Evolutionary conservation across 2,888 invertebrate species (phyloP), one percentile per base, ranked within the genome.

Genomic region (Furcula furcula): DNA sequence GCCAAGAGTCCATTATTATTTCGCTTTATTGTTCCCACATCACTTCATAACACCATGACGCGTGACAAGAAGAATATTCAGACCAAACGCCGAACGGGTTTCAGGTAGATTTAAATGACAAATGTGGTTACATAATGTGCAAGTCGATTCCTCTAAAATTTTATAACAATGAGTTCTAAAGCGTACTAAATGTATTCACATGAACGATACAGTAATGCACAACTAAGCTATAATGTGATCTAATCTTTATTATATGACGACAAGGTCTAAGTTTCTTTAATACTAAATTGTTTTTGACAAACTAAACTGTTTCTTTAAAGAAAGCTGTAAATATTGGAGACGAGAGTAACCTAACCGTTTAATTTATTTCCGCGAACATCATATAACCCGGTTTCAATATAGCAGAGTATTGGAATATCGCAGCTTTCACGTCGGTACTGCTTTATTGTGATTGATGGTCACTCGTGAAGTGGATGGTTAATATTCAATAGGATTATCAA

Each of bases 131-230:
- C 31, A 13, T 11, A 11, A 35, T 33, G 28, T 22, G 26, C 29
- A 31, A 55, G 49, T 47, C 48, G 31, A 59, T 58, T 43, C 33
- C 43, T 37, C 27, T 40, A 21, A 40, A 33, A 36, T 23, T 39
- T 25, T 31, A 23, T 31, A 23, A 19, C 26, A 32, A 12, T 13
- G 25, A 30, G 13, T 20, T 34, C 36, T n/a, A 15, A 36, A 34
- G 21, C 28, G 29, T 25, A 14, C 20, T 35, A 29, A 29, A 30
- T 27, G 7, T 31, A 16, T 43, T 36, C 29, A 29, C 34, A 23
- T 31, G 15, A 32, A 31, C 21, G 26, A 25, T 7, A 22, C 3
- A 28, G 0, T 12, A 7, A 9, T 18, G 7, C 2, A 1, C 28
- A 5, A 11, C 11, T 22, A 23, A 12, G 13, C 3, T 14, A 3